Percentiles rank a stretch among this genome's conserved stretches.
phyloP scores from a whole-genome alignment of 2,113 vertebrate genomes.

The Monopterus albus region DNA sequence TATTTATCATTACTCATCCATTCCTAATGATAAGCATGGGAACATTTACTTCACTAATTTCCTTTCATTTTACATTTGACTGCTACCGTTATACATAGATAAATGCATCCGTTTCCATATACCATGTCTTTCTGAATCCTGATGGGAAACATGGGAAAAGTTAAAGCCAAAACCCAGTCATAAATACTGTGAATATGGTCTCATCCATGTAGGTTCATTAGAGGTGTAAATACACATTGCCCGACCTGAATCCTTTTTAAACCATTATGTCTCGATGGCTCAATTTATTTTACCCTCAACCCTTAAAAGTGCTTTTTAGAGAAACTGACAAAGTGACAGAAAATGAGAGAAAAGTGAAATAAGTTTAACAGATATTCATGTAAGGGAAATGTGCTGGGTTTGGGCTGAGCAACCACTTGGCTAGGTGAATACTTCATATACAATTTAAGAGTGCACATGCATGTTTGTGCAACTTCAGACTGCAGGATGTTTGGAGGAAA shows the following conservation, averaged over 20 bases:
- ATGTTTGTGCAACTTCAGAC: conserved; percentile 28
- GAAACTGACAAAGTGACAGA: conserved; percentile 27
- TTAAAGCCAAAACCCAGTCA: conserved; percentile 3
- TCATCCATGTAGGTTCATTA: conserved; percentile 19
- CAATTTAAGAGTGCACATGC: neutral
- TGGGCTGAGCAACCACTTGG: neutral
- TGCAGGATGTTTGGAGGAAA: conserved; percentile 29
- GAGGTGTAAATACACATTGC: conserved; percentile 47
- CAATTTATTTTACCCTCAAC: conserved; percentile 30
- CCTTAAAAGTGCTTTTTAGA: neutral
- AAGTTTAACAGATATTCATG: conserved; percentile 59
- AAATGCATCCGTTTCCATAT: neutral
- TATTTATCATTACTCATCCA: too few relatives aligned
- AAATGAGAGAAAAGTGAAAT: neutral
- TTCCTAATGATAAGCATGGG: neutral
- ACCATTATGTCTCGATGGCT: conserved; percentile 14
- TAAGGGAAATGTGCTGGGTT: conserved; percentile 41
- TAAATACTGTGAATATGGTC: neutral
- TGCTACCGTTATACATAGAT: neutral
- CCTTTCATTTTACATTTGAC: neutral
- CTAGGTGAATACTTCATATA: conserved; percentile 14
- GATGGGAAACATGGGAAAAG: neutral
- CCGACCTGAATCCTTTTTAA: conserved; percentile 47
- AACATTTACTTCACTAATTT: neutral
- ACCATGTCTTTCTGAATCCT: neutral